Evolutionary conservation across 2,888 invertebrate species (phyloP).

Genomic region (Electrophaes corylata): DNA sequence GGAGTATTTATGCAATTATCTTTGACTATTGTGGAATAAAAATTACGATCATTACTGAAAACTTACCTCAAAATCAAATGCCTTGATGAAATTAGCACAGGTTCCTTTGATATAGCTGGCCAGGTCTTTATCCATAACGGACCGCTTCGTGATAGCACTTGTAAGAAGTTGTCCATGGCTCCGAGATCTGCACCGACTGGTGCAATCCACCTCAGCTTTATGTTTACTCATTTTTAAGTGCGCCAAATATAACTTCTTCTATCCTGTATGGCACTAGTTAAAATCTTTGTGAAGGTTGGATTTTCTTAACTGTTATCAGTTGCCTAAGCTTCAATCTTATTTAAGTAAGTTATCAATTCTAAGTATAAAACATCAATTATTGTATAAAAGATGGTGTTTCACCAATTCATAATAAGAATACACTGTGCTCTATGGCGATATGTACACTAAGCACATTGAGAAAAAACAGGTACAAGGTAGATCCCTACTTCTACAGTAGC

Average conservation of each 20-base stretch:
- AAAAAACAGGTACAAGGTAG: slow-evolving; percentile 55
- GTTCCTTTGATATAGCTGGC: slow-evolving; percentile 83
- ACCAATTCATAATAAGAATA: slow-evolving; percentile 1
- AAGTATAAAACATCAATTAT: neutral
- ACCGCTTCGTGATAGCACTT: slow-evolving; percentile 86
- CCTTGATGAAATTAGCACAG: slow-evolving; percentile 85
- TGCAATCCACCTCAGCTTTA: slow-evolving; percentile 82
- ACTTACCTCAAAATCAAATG: slow-evolving; percentile 84
- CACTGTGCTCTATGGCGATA: slow-evolving; percentile 35
- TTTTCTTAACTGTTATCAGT: no score
- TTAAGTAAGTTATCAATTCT: neutral
- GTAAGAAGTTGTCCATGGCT: slow-evolving; percentile 85
- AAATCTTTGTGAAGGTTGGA: no score
- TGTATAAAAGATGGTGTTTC: no score
- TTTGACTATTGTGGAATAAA: no score
- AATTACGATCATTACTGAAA: no score
- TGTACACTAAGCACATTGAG: slow-evolving; percentile 39
- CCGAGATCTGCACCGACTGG: slow-evolving; percentile 82
- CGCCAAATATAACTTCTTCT: slow-evolving; percentile 23
- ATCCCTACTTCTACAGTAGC: slow-evolving; percentile 52
- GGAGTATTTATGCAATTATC: no score
- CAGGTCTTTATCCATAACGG: slow-evolving; percentile 83
- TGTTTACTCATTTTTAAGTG: slow-evolving; percentile 67
- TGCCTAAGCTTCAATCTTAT: neutral
- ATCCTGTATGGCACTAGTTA: no score